Base-by-base conservation (phyloP, 2,797 vertebrate species). In the Yasuhikotakia modesta region DNA sequence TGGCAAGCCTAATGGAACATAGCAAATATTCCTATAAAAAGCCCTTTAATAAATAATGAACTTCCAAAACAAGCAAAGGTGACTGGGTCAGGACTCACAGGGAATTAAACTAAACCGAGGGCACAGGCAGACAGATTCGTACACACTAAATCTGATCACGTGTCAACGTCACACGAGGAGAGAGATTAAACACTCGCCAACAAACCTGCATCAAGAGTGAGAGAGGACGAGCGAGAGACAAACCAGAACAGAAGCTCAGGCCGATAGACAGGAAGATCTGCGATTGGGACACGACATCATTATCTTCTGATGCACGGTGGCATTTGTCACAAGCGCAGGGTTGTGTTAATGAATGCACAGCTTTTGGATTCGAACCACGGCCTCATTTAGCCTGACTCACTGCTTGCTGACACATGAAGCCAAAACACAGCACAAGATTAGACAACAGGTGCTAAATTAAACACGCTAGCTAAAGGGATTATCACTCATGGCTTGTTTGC, bases 251-350 rank as follows among this genome's bases (percentile, higher is more conserved):
- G 66, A 35, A 61, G 50, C 35, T 27, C 2, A 72, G 53, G 24
- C 22, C 45, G n/a, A 45, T 60, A 32, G 35, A 45, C 3, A 11
- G 39, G 35, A 60, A 17, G 32, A 82, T 79, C 68, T 65, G 22
- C 2, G 60, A 48, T 27, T 57, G 67, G 69, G 77, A 69, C 69
- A 81, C 10, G 12, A 55, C 60, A 57, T 30, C 39, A 22, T 45
- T 12, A 19, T 53, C 32, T 21, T 45, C n/a, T 61, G 43, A 53
- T 46, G 45, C 17, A 19, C 30, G 55, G 58, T 1, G 11, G 10
- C 19, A 66, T 79, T 73, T 81, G 71, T 73, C 69, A 68, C 11
- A 52, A 66, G 71, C 72, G 13, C 19, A 68, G 72, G 43, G 52
- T 46, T 57, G 14, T 70, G 46, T 60, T 67, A 66, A 81, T 63